Evolutionary conservation across 2,888 invertebrate genomes (phyloP), one percentile per base, ranked within the genome.

Genomic region (Aleiodes leptofemur): DNA sequence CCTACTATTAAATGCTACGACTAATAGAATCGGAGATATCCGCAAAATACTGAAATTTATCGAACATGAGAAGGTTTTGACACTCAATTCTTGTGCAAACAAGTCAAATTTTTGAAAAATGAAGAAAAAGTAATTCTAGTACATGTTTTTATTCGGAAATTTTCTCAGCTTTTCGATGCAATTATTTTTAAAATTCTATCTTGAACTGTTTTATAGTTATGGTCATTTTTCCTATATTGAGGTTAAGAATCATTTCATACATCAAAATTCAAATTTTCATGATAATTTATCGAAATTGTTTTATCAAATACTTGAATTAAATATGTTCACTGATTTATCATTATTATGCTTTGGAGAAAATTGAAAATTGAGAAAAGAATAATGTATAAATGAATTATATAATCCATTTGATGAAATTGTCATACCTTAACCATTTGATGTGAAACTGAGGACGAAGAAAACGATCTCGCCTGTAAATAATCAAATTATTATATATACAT

Each of bases 361-460:
- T 29, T 9, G 14, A 13, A 23, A 50, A 16, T 59, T 34, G 66
- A 55, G 14, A 57, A 43, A 13, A 56, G 43, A 23, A 34, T 66
- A 23, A 11, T 48, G 13, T 23, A 43, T 8, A n/a, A 57, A 69
- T 69, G 34, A 23, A 69, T 77, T 75, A 69, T 64, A 69, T 77
- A 75, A 77, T 50, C 51, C 13, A 14, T 13, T 57, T 14, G 29
- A 55, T 13, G 14, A 55, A 14, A 70, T 43, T 11, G 43, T 77
- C 77, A 70, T 86, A 91, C 91, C 90, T 90, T 91, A n/a, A 91
- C 88, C 82, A 91, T 80, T 80, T 91, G 90, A 78, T 87, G 86
- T 50, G 83, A 77, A 31, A 81, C 85, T 74, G 89, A 77, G 13
- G 90, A 87, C 13, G 89, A 87, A 64, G 90, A 90, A 75, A 91